Base-by-base conservation (phyloP, 2,888 invertebrate genomes). In the Platynereis dumerilii region DNA sequence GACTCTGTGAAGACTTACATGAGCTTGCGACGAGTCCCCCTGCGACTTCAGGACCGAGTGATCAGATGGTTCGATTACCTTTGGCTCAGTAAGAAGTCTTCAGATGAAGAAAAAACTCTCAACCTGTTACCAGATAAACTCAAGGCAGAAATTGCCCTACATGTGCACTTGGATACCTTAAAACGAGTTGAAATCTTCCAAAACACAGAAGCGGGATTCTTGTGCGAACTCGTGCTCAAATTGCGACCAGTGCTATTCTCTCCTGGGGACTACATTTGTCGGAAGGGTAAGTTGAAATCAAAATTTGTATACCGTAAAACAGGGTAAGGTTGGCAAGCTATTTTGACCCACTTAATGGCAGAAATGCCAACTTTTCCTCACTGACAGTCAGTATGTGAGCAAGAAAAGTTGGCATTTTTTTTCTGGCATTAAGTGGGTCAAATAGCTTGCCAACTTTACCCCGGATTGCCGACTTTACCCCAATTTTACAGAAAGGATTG, bases 51-150 rank as follows among this genome's bases (percentile, higher is more conserved):
- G 86, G 93, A 95, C 80, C 96, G 97, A 86, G 97, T 94, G 75
- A 97, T 98, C 86, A 95, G 96, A 86, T 98, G 97, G 97, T 98
- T 97, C 87, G 97, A 98, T 88, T 97, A 98, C 86, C 89, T 97
- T 80, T 98, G 98, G 97, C 90, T 96, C 80, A 96, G 96, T 74
- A 96, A 98, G 87, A 97, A 97, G 87, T 96, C 96, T 83, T 95
- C 96, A 27, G 96, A 97, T 84, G 97, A 98, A 85, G 96, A 97
- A 85, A 92, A 91, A 85, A 80, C 82, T 1, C 72, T 83, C 7
- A 66, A 53, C 48, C 29, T 62, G 20, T 28, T 62, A 27, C 62
- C 62, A 7, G 57, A 62, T 22, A 62, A 72, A 75, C 60, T 70
- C 79, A 97, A 97, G 87, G 97, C 97, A 68, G 98, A 98, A 87